Base-by-base conservation (phyloP, 2,888 invertebrate genomes). In the Lasioglossum pauxillum region DNA sequence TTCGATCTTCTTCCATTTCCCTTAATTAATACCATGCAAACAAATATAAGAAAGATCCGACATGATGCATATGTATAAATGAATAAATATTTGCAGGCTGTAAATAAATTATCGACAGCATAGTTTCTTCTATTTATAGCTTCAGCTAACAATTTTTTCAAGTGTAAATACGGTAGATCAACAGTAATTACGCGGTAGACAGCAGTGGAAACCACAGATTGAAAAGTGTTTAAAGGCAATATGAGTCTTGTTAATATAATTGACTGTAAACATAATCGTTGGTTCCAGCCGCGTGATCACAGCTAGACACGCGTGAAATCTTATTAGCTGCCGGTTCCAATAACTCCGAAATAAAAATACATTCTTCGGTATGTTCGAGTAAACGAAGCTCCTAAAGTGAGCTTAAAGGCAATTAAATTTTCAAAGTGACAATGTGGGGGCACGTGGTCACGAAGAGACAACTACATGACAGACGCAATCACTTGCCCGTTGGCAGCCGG, bases 401-500 rank as follows among this genome's bases (percentile, higher is more conserved):
- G 64, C 19, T 31, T 19, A 7, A 8, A 41, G 27, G 16, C 44
- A 41, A 72, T 72, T 41, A 41, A 44, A 72, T 72, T 44, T 27
- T 72, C 44, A 8, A 16, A 41, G 27, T 5, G 41, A 72, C 72
- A 44, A 67, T 31, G n/a, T 5, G 53, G 49, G 53, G 49, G 1
- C n/a, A 35, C 67, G 38, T n/a, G 44, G 57, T 35, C 14, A 23
- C 19, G 27, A 46, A 57, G 69, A 53, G 57, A 53, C 75, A 67
- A 64, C 64, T 31, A 16, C 64, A 27, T 19, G 77, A 53, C 46
- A 38, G 53, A n/a, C 27, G 38, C 38, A 67, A 74, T 69, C 31
- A 16, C 57, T 79, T 53, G 53, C 71, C 44, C 23, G 38, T 35
- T 64, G 80, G 53, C 16, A 41, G 78, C 46, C 46, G 44, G 31